Base-by-base conservation (phyloP, 1,140 invertebrate genomes). In the Lysiphlebus fabarum region DNA sequence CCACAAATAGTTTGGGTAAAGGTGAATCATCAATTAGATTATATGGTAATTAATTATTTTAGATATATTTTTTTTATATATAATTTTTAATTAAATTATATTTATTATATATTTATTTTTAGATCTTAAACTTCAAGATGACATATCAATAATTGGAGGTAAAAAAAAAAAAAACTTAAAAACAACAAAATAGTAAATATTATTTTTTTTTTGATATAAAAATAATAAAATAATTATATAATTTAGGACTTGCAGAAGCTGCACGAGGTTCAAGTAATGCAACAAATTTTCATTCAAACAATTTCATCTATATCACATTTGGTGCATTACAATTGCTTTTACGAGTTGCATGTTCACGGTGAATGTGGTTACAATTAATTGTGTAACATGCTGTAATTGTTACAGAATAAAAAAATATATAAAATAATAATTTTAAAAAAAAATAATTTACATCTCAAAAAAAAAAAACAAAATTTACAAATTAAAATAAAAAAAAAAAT, bases 1-100 rank as follows among this genome's bases (percentile, higher is more conserved):
- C 90, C 44, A 90, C 90, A 57, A 93, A 93, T 73, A 89, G 87
- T 4, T 76, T 93, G 37, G 91, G 92, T 45, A 86, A 84, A 69
- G 89, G 90, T 37, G 88, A 90, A 74, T 89, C 89, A 54, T 90
- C 86, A 1, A 82, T 93, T 59, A 76, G 89, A 59, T 81, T 93
- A 38, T 92, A 92, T 77, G 90, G 90, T 92, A 78, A 87, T 85
- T 60, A 53, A 53, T 42, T 53, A 41, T 42, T 11, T 14, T 44
- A n/a, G n/a, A n/a, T n/a, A n/a, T n/a, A n/a, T n/a, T n/a, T n/a
- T n/a, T n/a, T n/a, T n/a, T n/a, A n/a, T n/a, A n/a, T n/a, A n/a
- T n/a, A n/a, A n/a, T n/a, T n/a, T n/a, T n/a, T 14, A 14, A 36
- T 14, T 53, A 12, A 26, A 42, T 33, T 9, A 55, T n/a, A 41